Evolutionary conservation across 1,140 invertebrate genomes (phyloP).

Genomic region (Apolygus lucorum): DNA sequence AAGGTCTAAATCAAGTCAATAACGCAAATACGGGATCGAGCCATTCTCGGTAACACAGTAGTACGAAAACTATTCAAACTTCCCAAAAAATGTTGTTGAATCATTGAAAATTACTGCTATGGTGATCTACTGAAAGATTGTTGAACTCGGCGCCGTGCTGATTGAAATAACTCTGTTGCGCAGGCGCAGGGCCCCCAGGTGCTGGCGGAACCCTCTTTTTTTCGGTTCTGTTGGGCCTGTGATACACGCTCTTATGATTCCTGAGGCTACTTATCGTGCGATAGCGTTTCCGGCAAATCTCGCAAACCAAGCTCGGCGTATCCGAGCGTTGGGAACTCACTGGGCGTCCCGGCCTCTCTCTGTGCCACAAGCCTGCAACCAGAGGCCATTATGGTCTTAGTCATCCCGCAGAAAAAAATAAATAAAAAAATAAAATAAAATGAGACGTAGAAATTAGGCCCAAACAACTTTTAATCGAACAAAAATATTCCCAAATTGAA

Average conservation of each 20-base stretch:
- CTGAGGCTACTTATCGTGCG: conserved; percentile 76
- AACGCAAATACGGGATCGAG: too few relatives aligned
- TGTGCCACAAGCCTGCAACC: conserved; percentile 30
- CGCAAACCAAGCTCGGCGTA: conserved; percentile 63
- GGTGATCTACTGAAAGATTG: too few relatives aligned
- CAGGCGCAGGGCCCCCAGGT: not conserved
- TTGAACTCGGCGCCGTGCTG: not conserved
- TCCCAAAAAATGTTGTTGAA: too few relatives aligned
- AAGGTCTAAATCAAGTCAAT: too few relatives aligned
- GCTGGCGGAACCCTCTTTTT: too few relatives aligned
- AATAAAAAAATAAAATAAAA: conserved; percentile 12
- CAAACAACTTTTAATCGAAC: not conserved
- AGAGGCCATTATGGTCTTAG: conserved; percentile 20
- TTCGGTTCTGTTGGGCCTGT: conserved; percentile 38
- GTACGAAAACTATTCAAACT: too few relatives aligned
- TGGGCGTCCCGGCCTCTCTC: conserved; percentile 25
- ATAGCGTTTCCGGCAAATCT: conserved; percentile 79
- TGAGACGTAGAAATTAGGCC: not conserved
- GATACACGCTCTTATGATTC: conserved; percentile 83
- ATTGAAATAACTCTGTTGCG: not conserved
- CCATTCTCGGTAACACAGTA: too few relatives aligned
- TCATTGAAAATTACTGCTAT: too few relatives aligned
- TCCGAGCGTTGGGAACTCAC: conserved; percentile 56
- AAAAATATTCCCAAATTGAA: not conserved
- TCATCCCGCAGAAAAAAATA: conserved; percentile 9